Conservation (phyloP, 2,797 vertebrate species). For the Petrocephalus sullivani region DNA sequence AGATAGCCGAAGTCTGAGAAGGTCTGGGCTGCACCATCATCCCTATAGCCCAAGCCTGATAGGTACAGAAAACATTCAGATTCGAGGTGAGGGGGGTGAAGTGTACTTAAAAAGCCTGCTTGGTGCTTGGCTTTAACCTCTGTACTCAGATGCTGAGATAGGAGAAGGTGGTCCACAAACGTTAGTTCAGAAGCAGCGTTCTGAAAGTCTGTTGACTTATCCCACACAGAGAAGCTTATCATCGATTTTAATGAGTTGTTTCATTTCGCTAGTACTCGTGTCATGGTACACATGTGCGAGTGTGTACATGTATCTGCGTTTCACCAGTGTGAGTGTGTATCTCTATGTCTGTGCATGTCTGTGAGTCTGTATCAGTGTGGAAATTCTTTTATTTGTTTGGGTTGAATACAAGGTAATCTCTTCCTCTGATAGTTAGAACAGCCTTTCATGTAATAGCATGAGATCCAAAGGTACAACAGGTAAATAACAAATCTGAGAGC, state of each 20-base stretch:
- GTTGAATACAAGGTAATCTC: background rate
- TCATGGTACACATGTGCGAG: background rate
- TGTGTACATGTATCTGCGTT: background rate
- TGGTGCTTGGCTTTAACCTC: background rate
- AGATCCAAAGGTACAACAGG: background rate
- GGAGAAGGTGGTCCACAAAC: background rate
- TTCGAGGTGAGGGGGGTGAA: slow-evolving; percentile 45
- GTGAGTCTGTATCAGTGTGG: background rate
- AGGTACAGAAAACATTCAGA: slow-evolving; percentile 16
- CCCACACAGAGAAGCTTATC: background rate
- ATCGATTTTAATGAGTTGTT: background rate
- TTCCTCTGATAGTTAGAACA: background rate
- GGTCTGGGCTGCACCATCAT: slow-evolving; percentile 40
- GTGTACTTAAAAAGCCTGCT: background rate
- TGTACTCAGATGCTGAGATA: background rate
- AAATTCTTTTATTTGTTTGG: background rate
- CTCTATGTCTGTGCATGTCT: background rate
- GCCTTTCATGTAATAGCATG: background rate
- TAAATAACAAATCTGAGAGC: background rate
- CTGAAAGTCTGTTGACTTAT: background rate
- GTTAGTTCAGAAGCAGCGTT: background rate
- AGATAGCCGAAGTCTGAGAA: background rate
- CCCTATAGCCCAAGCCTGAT: slow-evolving; percentile 42
- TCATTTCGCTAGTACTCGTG: background rate
- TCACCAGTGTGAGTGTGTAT: background rate